Evolutionary conservation across 2,888 invertebrate species (phyloP).

Genomic region (Mimumesa dahlbomi): DNA sequence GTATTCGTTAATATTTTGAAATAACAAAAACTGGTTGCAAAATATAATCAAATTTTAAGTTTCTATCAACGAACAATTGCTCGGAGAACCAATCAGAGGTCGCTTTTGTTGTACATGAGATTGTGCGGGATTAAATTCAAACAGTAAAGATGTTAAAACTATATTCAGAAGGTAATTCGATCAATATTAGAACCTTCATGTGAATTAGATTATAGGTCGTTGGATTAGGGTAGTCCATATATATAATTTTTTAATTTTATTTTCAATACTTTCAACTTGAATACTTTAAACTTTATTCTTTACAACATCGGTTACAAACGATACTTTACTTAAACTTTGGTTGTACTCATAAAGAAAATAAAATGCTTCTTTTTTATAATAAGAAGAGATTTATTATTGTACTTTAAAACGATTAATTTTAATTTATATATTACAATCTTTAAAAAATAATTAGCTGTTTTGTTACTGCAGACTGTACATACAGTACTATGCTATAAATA

Average conservation of each 20-base stretch:
- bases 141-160: too few species aligned
- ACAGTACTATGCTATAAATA: constrained; percentile 43
- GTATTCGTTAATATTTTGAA: background rate
- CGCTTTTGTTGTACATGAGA: background rate
- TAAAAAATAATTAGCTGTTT: constrained; percentile 43
- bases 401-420: constrained; percentile 10
- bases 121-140: background rate
- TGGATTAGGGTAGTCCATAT: too few species aligned
- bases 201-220: background rate
- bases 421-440: constrained; percentile 45
- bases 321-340: too few species aligned
- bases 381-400: constrained; percentile 19
- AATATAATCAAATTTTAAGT: background rate
- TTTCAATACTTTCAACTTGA: background rate
- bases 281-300: background rate
- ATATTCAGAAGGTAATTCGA: too few species aligned
- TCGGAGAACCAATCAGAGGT: background rate
- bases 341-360: background rate
- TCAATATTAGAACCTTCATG: too few species aligned
- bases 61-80: background rate
- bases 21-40: background rate
- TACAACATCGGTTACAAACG: too few species aligned
- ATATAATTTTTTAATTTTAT: background rate
- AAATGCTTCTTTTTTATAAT: background rate
- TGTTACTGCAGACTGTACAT: constrained; percentile 27